Percentiles rank a stretch among this genome's conserved stretches.
Evolutionary conservation across 2,888 invertebrate species (phyloP).

Genomic region (Eristalinus aeneus): DNA sequence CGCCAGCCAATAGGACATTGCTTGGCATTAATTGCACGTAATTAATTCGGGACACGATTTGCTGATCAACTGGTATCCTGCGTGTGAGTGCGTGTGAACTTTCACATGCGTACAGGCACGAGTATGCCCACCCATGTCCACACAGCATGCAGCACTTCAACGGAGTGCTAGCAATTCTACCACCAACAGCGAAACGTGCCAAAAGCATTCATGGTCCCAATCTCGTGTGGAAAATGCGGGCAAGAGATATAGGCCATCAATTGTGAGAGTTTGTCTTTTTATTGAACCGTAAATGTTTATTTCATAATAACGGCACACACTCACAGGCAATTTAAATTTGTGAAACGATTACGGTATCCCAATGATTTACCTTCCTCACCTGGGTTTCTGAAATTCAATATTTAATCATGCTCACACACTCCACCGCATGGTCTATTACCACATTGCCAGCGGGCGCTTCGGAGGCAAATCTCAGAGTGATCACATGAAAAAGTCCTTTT

Average conservation of each 20-base stretch:
- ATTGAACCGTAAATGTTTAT: conserved; percentile 35
- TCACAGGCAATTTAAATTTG: conserved; percentile 19
- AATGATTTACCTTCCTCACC: conserved; percentile 45
- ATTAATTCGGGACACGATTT: conserved; percentile 51
- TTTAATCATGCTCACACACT: conserved; percentile 49
- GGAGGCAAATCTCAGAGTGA: conserved; percentile 35
- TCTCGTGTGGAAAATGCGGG: background rate
- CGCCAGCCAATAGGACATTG: conserved; percentile 15
- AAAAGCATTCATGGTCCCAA: conserved; percentile 1
- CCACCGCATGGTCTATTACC: conserved; percentile 41
- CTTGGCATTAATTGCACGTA: conserved; percentile 44
- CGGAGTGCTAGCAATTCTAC: background rate
- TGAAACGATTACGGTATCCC: conserved; percentile 40
- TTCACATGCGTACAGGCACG: background rate
- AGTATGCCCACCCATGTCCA: too few species aligned
- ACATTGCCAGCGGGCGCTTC: conserved; percentile 45
- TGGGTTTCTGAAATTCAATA: conserved; percentile 50
- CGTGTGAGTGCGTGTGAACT: background rate
- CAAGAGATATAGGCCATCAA: background rate
- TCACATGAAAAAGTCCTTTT: conserved; percentile 42
- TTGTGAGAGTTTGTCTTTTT: conserved; percentile 21
- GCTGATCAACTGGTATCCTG: conserved; percentile 26
- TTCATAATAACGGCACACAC: conserved; percentile 23
- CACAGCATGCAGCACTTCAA: background rate
- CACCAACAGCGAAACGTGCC: background rate